phyloP scores from a whole-genome alignment of 1,140 invertebrate species.

The Drosophila novamexicana region DNA sequence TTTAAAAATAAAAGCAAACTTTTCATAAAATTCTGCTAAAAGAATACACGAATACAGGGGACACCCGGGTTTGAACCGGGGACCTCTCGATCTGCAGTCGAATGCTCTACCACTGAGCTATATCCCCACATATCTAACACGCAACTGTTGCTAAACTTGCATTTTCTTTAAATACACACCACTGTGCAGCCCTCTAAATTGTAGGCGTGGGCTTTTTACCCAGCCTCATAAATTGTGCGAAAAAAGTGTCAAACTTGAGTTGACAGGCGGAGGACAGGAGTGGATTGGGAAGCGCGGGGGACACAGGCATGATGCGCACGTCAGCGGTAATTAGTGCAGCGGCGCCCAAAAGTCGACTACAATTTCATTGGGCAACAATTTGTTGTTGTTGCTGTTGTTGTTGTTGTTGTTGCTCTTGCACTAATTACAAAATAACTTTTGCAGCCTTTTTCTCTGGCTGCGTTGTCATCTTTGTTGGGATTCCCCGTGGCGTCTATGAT shows the following conservation, averaged over 20 bases:
- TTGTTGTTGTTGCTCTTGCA: conserved; percentile 49
- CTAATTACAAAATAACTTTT: conserved; percentile 83
- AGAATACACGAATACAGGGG: conserved; percentile 86
- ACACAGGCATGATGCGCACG: conserved; percentile 24
- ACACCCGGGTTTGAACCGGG: conserved; percentile 97
- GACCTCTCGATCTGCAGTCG: conserved; percentile 97
- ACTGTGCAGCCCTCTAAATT: conserved; percentile 37
- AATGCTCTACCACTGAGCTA: conserved; percentile 97
- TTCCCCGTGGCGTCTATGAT: conserved; percentile 73
- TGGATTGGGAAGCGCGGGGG: not conserved
- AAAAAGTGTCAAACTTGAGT: conserved; percentile 82
- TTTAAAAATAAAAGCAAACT: no score
- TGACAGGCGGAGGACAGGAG: conserved; percentile 57
- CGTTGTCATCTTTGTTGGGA: conserved; percentile 67
- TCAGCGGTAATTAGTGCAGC: conserved; percentile 79
- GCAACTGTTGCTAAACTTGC: not conserved
- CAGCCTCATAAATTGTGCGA: conserved; percentile 70
- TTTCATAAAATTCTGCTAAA: not conserved
- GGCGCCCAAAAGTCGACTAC: conserved; percentile 71
- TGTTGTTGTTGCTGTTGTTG: conserved; percentile 28
- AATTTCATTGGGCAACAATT: conserved; percentile 69
- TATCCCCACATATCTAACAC: conserved; percentile 87
- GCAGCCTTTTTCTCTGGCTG: conserved; percentile 41
- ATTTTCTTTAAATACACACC: conserved; percentile 1
- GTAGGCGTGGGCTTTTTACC: conserved; percentile 15